These are phyloP conservation scores for Pantherophis vulpinus DNA, from an alignment of 2,797 vertebrate genomes.

Conservation along the genomic window DNA sequence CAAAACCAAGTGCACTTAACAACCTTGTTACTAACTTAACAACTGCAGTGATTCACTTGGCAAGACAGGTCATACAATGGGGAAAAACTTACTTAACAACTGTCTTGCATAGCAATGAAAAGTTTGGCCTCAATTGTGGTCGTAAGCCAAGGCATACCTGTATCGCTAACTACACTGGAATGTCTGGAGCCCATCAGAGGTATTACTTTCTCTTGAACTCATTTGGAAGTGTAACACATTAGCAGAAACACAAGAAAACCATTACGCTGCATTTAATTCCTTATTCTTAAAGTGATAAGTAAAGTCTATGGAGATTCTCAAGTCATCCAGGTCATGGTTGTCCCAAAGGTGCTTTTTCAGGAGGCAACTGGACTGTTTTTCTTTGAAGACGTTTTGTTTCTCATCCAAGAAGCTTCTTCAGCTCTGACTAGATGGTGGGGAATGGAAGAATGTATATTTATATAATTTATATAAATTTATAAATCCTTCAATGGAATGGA, in stretches of 20 bases:
- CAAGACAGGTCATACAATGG: not conserved
- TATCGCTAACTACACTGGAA: not conserved
- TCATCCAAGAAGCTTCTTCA: too few relatives aligned
- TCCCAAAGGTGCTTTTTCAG: too few relatives aligned
- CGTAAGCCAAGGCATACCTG: not conserved
- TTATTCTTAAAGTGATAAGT: not conserved
- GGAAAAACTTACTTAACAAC: not conserved
- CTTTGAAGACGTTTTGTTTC: too few relatives aligned
- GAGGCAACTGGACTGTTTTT: too few relatives aligned
- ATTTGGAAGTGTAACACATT: not conserved
- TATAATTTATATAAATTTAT: too few relatives aligned
- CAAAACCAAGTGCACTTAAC: not conserved
- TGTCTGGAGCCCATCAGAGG: not conserved
- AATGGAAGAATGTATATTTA: too few relatives aligned
- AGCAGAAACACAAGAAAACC: not conserved
- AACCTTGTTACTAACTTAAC: not conserved
- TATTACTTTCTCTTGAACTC: not conserved
- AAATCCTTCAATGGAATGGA: too few relatives aligned
- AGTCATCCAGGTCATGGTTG: too few relatives aligned
- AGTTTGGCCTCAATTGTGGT: not conserved
- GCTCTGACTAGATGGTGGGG: too few relatives aligned
- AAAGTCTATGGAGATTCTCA: too few relatives aligned
- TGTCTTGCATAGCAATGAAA: not conserved
- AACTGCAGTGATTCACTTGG: not conserved
- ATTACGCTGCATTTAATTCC: not conserved